phyloP scores from a whole-genome alignment of 2,797 vertebrate genomes.

The Helostoma temminkii region DNA sequence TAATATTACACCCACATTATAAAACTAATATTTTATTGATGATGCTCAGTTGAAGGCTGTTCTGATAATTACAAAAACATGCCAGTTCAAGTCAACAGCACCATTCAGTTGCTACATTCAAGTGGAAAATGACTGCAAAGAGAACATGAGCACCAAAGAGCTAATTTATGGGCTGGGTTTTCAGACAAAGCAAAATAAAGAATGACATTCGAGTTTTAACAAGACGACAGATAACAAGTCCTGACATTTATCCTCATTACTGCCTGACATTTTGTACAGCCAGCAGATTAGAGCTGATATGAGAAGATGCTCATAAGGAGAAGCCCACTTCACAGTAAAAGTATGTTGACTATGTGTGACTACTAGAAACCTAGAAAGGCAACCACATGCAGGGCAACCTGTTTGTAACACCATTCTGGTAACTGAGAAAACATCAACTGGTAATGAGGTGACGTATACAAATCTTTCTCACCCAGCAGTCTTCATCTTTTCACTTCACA shows the following conservation, averaged over 20 bases:
- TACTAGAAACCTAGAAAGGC: conserved; percentile 53
- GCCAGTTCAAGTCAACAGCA: conserved; percentile 38
- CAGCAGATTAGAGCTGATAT: conserved; percentile 4
- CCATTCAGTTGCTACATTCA: conserved; percentile 61
- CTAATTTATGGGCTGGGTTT: conserved; percentile 14
- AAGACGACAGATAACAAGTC: not conserved
- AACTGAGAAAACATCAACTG: conserved; percentile 57
- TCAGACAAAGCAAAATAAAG: conserved; percentile 23
- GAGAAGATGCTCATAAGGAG: conserved; percentile 4
- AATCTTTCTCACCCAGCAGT: conserved; percentile 14
- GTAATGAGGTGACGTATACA: conserved; percentile 26
- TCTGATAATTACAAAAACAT: conserved; percentile 26
- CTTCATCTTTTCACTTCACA: conserved; percentile 18
- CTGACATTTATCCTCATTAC: conserved; percentile 17
- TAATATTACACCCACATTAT: not conserved
- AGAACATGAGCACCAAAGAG: conserved; percentile 48
- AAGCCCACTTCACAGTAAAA: conserved; percentile 13
- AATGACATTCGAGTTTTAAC: conserved; percentile 19
- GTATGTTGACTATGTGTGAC: conserved; percentile 15
- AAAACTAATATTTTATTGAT: conserved; percentile 18
- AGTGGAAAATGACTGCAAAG: conserved; percentile 36
- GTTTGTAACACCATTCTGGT: conserved; percentile 64
- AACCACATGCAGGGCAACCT: conserved; percentile 51
- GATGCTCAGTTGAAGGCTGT: conserved; percentile 9
- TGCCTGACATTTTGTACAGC: not conserved